These are phyloP conservation scores for Aphelinus atriplicis DNA, from an alignment of 1,140 invertebrate genomes.

Conservation along the genomic window DNA sequence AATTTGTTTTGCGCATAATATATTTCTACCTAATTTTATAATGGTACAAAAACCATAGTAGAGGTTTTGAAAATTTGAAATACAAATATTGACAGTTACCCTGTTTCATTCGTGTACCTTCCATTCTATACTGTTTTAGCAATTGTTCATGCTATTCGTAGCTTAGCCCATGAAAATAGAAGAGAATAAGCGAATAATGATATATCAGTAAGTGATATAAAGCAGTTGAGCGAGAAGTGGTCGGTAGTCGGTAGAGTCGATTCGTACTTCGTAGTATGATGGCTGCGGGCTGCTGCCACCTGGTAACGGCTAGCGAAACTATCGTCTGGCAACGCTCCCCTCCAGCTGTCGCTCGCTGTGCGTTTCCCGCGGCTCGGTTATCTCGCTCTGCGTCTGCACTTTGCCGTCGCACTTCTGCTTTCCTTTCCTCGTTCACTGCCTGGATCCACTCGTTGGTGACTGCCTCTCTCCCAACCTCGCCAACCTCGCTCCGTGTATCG, in stretches of 20 bases:
- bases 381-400: slow-evolving; percentile 7
- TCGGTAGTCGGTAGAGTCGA: background rate
- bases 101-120: too few relatives aligned
- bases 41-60: too few relatives aligned
- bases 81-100: too few relatives aligned
- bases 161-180: too few relatives aligned
- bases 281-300: slow-evolving; percentile 54
- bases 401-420: background rate
- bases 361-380: background rate
- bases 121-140: too few relatives aligned
- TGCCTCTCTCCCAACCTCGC: slow-evolving; percentile 38
- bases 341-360: background rate
- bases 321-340: background rate
- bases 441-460: slow-evolving; percentile 18
- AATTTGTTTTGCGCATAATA: too few relatives aligned
- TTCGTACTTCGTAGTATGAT: background rate
- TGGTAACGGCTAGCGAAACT: slow-evolving; percentile 8
- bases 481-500: slow-evolving; percentile 2
- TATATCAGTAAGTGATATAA: too few relatives aligned
- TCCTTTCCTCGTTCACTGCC: slow-evolving; percentile 29
- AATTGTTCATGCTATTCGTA: too few relatives aligned
- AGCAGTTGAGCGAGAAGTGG: too few relatives aligned
- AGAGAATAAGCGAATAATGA: too few relatives aligned
- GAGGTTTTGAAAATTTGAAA: too few relatives aligned
- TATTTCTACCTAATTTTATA: too few relatives aligned